Percentiles rank a stretch among this genome's conserved stretches.
Evolutionary conservation across 2,888 invertebrate genomes (phyloP).

Genomic region (Tromatobia lineatoria): DNA sequence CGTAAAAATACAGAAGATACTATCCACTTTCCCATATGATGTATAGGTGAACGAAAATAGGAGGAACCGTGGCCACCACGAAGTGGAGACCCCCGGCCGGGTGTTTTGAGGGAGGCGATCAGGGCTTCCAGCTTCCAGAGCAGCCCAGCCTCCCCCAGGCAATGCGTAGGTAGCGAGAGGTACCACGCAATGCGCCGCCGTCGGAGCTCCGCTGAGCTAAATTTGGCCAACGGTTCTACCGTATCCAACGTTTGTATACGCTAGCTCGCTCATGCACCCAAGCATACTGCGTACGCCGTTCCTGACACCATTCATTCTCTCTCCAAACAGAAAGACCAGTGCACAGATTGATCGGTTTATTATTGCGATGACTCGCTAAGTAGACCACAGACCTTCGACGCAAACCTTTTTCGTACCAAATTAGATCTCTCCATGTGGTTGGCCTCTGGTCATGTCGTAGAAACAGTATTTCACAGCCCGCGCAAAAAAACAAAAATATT

Average conservation of each 20-base stretch:
- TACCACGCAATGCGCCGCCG: constrained; percentile 57
- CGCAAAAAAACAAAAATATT: no score
- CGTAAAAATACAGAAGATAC: constrained; percentile 7
- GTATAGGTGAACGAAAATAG: constrained; percentile 27
- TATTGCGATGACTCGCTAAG: constrained; percentile 30
- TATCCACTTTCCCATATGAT: background rate
- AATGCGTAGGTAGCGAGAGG: constrained; percentile 54
- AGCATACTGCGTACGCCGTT: constrained; percentile 21
- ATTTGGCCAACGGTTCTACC: constrained; percentile 49
- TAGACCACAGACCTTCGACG: constrained; percentile 6
- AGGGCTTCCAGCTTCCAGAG: constrained; percentile 37
- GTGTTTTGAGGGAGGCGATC: constrained; percentile 7
- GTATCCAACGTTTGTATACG: constrained; percentile 8
- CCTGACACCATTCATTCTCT: constrained; percentile 18
- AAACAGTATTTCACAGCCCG: background rate
- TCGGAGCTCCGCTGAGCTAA: constrained; percentile 51
- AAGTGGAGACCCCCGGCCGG: constrained; percentile 35
- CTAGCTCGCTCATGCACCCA: constrained; percentile 48
- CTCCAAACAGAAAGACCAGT: constrained; percentile 21
- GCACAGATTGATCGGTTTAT: constrained; percentile 57
- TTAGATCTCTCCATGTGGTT: constrained; percentile 37
- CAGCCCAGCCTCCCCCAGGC: constrained; percentile 38
- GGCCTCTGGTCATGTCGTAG: background rate
- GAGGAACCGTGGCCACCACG: constrained; percentile 16
- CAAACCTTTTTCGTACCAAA: constrained; percentile 14